These are phyloP conservation scores for Argyresthia goedartella DNA, from an alignment of 2,888 invertebrate genomes.

Conservation along the genomic window DNA sequence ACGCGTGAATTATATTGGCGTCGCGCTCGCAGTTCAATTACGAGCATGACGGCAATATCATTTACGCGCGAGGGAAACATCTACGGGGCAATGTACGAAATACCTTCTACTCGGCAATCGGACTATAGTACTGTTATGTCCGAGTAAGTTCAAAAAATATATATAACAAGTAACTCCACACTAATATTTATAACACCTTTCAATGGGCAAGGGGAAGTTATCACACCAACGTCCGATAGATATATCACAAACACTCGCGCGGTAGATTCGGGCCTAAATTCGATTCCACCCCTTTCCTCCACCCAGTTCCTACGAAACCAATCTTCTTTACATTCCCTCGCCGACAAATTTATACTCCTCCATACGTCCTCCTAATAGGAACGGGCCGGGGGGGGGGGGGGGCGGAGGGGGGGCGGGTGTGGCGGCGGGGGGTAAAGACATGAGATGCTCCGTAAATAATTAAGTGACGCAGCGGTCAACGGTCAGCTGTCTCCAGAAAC, in stretches of 20 bases:
- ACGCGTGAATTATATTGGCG: too few relatives aligned
- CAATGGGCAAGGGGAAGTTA: too few relatives aligned
- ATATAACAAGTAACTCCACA: too few relatives aligned
- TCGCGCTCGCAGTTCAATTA: too few relatives aligned
- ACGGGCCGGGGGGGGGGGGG: conserved; percentile 19
- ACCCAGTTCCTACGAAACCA: conserved; percentile 57
- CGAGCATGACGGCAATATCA: too few relatives aligned
- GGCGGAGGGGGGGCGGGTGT: conserved; percentile 12
- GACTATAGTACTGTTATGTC: too few relatives aligned
- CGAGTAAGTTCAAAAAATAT: too few relatives aligned
- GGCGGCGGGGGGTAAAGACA: too few relatives aligned
- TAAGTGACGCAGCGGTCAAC: conserved; percentile 33
- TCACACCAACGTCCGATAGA: conserved; percentile 28
- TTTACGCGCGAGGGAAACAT: too few relatives aligned
- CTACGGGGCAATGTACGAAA: too few relatives aligned
- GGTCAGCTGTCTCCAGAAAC: conserved; percentile 21
- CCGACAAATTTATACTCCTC: conserved; percentile 66
- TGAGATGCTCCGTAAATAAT: conserved; percentile 41
- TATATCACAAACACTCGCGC: conserved; percentile 50
- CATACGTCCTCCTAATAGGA: conserved; percentile 52
- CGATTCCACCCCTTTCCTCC: conserved; percentile 61
- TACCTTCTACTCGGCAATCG: too few relatives aligned
- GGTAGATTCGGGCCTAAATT: conserved; percentile 55
- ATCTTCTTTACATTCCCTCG: conserved; percentile 67
- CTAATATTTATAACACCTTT: too few relatives aligned